A percentile compares a stretch with the other conserved stretches of the same genome.
These are phyloP conservation scores for Orthosia gothica DNA, from an alignment of 2,888 invertebrate genomes.

Conservation along the genomic window DNA sequence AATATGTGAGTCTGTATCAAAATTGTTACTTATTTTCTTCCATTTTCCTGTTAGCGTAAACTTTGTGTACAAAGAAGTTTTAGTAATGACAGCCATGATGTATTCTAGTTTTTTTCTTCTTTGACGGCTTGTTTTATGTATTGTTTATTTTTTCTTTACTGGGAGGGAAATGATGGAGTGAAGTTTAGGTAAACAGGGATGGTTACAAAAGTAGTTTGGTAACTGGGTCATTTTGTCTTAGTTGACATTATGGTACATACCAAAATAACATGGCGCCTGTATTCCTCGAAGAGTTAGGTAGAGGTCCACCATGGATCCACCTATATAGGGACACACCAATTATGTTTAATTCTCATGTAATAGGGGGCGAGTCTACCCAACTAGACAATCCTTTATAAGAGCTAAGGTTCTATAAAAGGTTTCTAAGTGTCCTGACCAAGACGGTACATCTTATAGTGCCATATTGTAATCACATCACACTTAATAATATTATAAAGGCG, in stretches of 20 bases:
- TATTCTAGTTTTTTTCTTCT: constrained; percentile 54
- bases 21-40: constrained; percentile 53
- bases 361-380: no score
- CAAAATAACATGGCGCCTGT: no score
- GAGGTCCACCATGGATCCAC: no score
- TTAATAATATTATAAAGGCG: no score
- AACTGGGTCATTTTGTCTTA: neutral
- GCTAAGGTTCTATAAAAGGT: no score
- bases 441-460: no score
- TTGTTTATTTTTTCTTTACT: constrained; percentile 47
- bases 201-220: neutral
- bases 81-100: constrained; percentile 46
- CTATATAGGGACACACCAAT: no score
- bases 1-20: constrained; percentile 44
- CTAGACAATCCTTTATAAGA: no score
- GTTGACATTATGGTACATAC: neutral
- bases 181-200: constrained; percentile 21
- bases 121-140: constrained; percentile 44
- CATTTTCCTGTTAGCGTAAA: constrained; percentile 64
- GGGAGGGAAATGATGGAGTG: constrained; percentile 24
- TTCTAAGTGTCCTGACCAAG: no score
- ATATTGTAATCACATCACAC: no score
- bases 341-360: no score
- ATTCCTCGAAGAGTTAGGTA: no score
- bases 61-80: constrained; percentile 48